Conservation (phyloP, 2,113 vertebrate genomes). For the Dermatemys mawii region DNA sequence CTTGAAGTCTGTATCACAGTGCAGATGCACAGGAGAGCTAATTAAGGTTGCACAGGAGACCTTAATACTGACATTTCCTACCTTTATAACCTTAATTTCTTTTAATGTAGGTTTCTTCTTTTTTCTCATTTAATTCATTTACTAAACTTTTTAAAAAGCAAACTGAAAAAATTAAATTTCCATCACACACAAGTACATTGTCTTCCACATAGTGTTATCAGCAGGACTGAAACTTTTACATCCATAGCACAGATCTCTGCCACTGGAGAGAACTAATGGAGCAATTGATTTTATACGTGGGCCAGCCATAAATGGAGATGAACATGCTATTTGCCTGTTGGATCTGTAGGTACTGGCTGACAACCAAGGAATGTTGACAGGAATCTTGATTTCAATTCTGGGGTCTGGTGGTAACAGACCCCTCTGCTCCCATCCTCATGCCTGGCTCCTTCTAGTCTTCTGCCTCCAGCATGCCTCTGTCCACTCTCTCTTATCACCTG, state of each 20-base stretch:
- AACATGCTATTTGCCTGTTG: background rate
- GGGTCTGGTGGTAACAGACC: background rate
- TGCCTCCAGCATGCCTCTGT: background rate
- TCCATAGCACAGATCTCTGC: background rate
- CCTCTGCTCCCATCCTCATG: background rate
- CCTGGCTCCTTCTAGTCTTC: background rate
- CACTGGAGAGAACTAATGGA: background rate
- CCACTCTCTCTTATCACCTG: background rate
- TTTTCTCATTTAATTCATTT: background rate
- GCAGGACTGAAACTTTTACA: background rate
- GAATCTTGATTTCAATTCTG: background rate
- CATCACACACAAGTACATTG: background rate
- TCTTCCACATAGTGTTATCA: background rate
- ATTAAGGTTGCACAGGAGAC: background rate
- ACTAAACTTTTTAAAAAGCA: background rate
- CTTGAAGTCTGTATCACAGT: background rate
- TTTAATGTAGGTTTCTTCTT: background rate
- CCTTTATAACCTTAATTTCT: background rate
- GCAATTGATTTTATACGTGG: background rate
- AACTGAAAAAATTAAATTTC: background rate
- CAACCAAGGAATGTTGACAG: background rate
- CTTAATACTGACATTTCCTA: background rate
- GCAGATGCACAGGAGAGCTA: background rate
- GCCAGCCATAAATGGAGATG: background rate
- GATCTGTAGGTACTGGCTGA: background rate